phyloP scores from a whole-genome alignment of 2,113 vertebrate genomes.

The Copsychus sechellarum region DNA sequence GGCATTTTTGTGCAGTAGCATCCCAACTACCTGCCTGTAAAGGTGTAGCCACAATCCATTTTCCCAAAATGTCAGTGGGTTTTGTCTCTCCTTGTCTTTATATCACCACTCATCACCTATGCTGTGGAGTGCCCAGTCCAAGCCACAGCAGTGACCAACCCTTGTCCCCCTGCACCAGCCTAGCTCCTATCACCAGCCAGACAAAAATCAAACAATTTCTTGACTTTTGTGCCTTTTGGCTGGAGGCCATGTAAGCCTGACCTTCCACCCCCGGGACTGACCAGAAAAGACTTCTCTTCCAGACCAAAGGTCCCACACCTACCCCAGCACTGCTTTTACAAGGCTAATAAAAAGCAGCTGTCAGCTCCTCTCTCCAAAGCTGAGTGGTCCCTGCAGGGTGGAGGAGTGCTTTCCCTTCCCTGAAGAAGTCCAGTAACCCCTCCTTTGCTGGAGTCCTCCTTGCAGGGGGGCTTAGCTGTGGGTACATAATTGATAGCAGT shows the following conservation, averaged over 20 bases:
- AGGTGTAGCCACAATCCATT: background rate
- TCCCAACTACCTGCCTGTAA: background rate
- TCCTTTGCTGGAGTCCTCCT: background rate
- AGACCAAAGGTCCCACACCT: background rate
- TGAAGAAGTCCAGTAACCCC: background rate
- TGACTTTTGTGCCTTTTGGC: background rate
- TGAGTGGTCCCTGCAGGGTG: conserved; percentile 17
- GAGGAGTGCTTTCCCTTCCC: background rate
- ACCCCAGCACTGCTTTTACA: background rate
- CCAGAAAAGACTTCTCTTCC: background rate
- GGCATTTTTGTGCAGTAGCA: background rate
- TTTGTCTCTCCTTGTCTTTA: background rate
- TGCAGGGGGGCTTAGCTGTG: background rate
- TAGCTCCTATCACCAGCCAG: background rate
- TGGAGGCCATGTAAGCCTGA: background rate
- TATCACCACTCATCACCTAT: background rate
- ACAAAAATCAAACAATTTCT: background rate
- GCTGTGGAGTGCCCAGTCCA: background rate
- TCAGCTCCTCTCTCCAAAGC: background rate
- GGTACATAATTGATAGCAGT: background rate
- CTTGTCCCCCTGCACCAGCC: background rate
- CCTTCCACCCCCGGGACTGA: background rate
- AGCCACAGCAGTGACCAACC: background rate
- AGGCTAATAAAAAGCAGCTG: conserved; percentile 33
- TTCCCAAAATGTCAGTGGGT: background rate